Evolutionary conservation across 2,113 vertebrate species (phyloP).

Genomic region (Ciconia stormi): DNA sequence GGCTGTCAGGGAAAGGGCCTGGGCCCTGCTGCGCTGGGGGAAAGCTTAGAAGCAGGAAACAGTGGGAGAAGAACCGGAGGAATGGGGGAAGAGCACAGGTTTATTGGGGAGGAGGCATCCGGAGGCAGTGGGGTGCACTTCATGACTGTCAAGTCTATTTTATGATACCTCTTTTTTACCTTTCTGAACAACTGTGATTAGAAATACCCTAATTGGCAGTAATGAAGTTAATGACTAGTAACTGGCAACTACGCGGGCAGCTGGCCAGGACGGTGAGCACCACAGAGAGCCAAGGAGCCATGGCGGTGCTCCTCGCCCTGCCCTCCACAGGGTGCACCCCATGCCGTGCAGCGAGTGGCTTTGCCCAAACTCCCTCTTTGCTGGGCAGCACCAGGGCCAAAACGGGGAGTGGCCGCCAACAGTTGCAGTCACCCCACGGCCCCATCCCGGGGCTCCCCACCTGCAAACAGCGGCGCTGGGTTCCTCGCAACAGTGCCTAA

Average conservation of each 20-base stretch:
- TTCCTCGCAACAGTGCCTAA: neutral
- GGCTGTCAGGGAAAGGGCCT: neutral
- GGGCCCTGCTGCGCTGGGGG: no score
- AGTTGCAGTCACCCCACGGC: neutral
- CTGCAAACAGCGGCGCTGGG: neutral
- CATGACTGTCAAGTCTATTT: neutral
- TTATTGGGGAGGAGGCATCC: neutral
- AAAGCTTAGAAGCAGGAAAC: neutral
- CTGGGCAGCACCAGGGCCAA: neutral
- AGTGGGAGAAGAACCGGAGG: accelerated
- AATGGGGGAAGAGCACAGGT: neutral
- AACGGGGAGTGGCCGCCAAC: neutral
- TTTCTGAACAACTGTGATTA: neutral
- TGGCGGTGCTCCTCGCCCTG: neutral
- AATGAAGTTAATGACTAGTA: neutral
- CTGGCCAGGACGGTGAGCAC: neutral
- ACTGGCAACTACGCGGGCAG: neutral
- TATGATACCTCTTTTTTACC: neutral
- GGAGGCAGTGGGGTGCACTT: neutral
- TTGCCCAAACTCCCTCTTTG: accelerated
- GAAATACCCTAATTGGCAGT: neutral
- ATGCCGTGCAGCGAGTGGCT: accelerated
- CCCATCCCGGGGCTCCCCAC: neutral
- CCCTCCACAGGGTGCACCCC: neutral
- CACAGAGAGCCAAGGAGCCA: neutral